These are phyloP conservation scores for Shinisaurus crocodilurus DNA, from an alignment of 2,113 vertebrate genomes.

Conservation along the genomic window DNA sequence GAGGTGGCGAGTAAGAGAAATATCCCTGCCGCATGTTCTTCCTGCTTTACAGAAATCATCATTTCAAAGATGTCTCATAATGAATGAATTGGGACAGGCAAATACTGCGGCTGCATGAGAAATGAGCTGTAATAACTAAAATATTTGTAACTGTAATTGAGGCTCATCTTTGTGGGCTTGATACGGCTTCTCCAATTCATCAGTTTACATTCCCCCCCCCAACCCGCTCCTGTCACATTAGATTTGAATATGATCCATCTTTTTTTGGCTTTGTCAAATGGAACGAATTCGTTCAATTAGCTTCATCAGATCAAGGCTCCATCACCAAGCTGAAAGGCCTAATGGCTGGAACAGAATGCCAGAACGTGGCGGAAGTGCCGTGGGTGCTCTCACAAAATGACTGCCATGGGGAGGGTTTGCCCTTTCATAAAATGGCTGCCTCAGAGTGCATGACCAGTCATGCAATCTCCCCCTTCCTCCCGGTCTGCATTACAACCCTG, in stretches of 20 bases:
- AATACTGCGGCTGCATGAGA: background rate
- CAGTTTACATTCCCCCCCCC: background rate
- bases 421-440: no score
- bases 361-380: no score
- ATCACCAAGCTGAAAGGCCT: background rate
- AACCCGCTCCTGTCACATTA: background rate
- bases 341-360: background rate
- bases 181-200: background rate
- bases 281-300: background rate
- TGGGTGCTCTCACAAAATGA: no score
- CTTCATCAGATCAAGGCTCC: background rate
- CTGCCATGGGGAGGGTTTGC: no score
- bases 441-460: no score
- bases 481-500: no score
- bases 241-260: slow-evolving; percentile 14
- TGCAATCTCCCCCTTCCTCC: no score
- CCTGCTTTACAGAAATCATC: background rate
- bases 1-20: background rate
- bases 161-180: background rate
- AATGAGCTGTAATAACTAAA: background rate
- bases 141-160: slow-evolving; percentile 9
- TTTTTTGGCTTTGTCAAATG: background rate
- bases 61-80: background rate
- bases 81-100: background rate
- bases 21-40: background rate